A percentile compares a stretch with the other conserved stretches of the same genome.
Evolutionary conservation across 2,113 vertebrate genomes (phyloP).

Genomic region (Rafetus swinhoei): DNA sequence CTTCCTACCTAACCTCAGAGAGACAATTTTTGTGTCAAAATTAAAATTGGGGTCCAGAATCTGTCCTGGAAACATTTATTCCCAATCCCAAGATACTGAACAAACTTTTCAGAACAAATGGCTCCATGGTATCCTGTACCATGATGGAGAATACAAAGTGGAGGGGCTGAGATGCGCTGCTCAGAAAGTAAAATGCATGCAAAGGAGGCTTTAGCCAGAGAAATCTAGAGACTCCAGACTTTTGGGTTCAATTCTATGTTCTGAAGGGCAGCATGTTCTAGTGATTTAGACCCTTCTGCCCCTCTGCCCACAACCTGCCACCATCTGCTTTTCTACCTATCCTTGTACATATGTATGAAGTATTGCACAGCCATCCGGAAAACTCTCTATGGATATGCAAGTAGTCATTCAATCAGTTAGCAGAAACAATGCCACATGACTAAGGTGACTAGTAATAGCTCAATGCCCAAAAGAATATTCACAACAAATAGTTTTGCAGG

Average conservation of each 20-base stretch:
- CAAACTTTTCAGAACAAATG: neutral
- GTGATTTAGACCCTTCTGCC: neutral
- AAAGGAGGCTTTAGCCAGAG: neutral
- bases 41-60: neutral
- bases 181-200: neutral
- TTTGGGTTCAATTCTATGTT: neutral
- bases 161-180: neutral
- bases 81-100: neutral
- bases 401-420: slow-evolving; percentile 4
- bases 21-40: neutral
- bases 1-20: neutral
- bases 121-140: neutral
- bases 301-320: neutral
- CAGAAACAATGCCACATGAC: neutral
- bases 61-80: neutral
- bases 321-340: neutral
- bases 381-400: slow-evolving; percentile 31
- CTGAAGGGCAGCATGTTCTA: neutral
- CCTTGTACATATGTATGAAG: neutral
- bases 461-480: neutral
- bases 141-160: neutral
- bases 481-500: neutral
- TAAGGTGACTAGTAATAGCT: fast-evolving
- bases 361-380: slow-evolving; percentile 40
- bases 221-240: neutral